Evolutionary conservation across 2,797 vertebrate genomes (phyloP).

Genomic region (Ctenosaura bakeri): DNA sequence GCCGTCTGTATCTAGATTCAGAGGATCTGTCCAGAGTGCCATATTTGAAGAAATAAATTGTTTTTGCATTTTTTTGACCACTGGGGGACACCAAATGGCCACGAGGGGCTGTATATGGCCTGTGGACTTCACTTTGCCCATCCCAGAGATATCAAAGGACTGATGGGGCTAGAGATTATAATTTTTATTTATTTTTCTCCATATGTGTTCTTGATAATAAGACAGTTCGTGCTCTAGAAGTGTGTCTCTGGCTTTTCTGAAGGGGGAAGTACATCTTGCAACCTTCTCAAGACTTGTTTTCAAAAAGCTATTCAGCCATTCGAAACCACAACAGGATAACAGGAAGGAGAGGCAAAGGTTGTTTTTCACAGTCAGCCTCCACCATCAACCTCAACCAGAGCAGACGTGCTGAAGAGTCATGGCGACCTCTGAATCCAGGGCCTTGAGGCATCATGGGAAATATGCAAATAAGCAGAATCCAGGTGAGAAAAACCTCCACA

Average conservation of each 20-base stretch:
- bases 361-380: background rate
- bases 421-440: background rate
- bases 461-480: slow-evolving; percentile 5
- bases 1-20: no score
- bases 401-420: no score
- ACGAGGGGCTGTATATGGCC: no score
- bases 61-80: no score
- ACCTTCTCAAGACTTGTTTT: background rate
- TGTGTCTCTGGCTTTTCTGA: background rate
- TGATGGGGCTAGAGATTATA: background rate
- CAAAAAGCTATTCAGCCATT: background rate
- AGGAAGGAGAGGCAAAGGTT: background rate
- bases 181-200: background rate
- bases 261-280: background rate
- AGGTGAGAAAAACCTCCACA: background rate
- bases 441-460: background rate
- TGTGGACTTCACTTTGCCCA: no score
- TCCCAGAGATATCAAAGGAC: background rate
- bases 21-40: no score
- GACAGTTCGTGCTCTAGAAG: background rate
- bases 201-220: background rate
- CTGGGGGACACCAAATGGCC: no score
- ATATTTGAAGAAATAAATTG: no score
- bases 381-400: background rate
- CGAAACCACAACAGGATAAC: background rate